phyloP scores from a whole-genome alignment of 2,113 vertebrate species.

The Oncorhynchus masou region DNA sequence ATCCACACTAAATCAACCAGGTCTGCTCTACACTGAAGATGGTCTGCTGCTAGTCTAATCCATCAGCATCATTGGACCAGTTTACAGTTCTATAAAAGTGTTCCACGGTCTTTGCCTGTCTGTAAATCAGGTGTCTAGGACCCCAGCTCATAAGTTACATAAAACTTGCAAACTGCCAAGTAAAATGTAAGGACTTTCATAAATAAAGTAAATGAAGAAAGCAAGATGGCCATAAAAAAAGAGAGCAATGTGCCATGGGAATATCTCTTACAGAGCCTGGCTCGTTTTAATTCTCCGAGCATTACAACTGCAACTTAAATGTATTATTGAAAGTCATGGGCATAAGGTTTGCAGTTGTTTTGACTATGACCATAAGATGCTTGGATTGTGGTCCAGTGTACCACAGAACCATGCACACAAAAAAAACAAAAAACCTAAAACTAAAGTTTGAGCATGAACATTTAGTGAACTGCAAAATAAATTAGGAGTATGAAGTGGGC shows the following conservation, averaged over 20 bases:
- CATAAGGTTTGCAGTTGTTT: not conserved
- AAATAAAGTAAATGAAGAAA: constrained; percentile 55
- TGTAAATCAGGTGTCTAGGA: constrained; percentile 56
- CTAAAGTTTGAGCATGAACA: no score
- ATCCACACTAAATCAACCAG: constrained; percentile 29
- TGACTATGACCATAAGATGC: not conserved
- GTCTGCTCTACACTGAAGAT: constrained; percentile 41
- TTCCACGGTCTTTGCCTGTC: constrained; percentile 49
- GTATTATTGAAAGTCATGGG: not conserved
- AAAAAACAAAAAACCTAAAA: no score
- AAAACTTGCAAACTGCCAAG: constrained; percentile 50
- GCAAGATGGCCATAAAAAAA: constrained; percentile 45
- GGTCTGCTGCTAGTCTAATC: constrained; percentile 38
- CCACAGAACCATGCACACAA: no score
- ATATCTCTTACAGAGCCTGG: not conserved
- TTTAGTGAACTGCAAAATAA: no score
- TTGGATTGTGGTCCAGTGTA: no score
- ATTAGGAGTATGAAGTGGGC: not conserved
- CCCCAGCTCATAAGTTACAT: constrained; percentile 55
- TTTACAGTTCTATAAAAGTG: constrained; percentile 67
- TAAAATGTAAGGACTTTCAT: constrained; percentile 50
- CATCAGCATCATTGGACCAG: constrained; percentile 48
- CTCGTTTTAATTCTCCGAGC: not conserved
- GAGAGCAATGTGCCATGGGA: constrained; percentile 52
- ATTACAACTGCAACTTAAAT: constrained; percentile 33